Evolutionary conservation across 2,888 invertebrate species (phyloP).

Genomic region (Neoitamus cyanurus): DNA sequence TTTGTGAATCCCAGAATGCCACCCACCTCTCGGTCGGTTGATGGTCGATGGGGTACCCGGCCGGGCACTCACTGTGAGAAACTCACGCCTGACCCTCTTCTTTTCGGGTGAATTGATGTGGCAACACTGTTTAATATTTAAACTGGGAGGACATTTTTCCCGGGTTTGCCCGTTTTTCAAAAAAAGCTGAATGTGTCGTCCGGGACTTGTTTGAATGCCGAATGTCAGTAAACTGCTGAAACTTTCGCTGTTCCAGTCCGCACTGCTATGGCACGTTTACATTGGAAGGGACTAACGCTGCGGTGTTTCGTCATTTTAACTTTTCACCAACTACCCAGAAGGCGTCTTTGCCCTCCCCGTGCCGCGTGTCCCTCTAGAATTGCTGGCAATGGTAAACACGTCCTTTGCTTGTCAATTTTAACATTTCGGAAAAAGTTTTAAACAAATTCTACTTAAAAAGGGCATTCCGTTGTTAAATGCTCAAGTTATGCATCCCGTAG

Average conservation of each 20-base stretch:
- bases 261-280: background rate
- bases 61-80: background rate
- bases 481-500: background rate
- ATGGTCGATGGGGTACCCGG: background rate
- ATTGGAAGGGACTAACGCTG: background rate
- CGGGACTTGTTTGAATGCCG: slow-evolving; percentile 48
- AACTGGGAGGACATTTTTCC: slow-evolving; percentile 40
- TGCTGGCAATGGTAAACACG: slow-evolving; percentile 6
- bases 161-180: background rate
- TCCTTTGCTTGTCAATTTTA: slow-evolving; percentile 9
- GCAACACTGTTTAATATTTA: slow-evolving; percentile 51
- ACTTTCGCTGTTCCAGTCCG: slow-evolving; percentile 12
- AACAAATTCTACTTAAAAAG: slow-evolving; percentile 12
- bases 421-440: slow-evolving; percentile 2
- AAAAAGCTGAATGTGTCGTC: slow-evolving; percentile 48
- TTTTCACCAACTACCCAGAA: background rate
- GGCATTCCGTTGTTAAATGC: background rate
- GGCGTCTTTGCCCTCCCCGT: background rate
- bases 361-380: background rate
- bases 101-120: slow-evolving; percentile 33
- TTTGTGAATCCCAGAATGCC: slow-evolving; percentile 41
- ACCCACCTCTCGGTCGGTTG: background rate
- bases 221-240: slow-evolving; percentile 13
- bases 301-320: background rate
- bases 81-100: slow-evolving; percentile 20